These are phyloP conservation scores for Chascanopsetta lugubris DNA, from an alignment of 2,113 vertebrate species.

Conservation along the genomic window DNA sequence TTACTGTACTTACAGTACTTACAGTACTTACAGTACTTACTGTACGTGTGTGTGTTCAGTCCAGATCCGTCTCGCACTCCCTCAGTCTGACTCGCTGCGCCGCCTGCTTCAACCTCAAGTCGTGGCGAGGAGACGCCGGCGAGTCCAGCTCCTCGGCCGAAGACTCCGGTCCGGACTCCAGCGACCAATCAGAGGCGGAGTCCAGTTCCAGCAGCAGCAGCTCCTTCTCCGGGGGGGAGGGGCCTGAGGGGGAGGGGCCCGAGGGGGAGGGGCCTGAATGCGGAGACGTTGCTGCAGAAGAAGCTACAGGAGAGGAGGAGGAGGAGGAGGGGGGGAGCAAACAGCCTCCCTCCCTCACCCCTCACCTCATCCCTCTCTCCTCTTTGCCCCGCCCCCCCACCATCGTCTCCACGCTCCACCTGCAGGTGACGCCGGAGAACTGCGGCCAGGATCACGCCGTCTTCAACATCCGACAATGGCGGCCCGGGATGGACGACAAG, in stretches of 20 bases:
- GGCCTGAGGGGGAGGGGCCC: not conserved
- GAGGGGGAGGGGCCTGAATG: not conserved
- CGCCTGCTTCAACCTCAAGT: conserved; percentile 55
- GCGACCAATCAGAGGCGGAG: not conserved
- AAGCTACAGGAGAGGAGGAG: not conserved
- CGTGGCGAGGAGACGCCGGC: fast-evolving
- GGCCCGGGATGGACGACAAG: not conserved
- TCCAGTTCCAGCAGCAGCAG: conserved; percentile 35
- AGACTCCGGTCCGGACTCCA: conserved; percentile 27
- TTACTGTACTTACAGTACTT: too few relatives aligned
- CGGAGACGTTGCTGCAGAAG: not conserved
- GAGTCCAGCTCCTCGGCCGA: conserved; percentile 45
- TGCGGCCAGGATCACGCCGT: not conserved
- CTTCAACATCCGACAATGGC: not conserved
- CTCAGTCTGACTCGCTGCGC: conserved; percentile 42
- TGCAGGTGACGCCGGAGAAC: conserved; percentile 22
- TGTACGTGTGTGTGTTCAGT: conserved; percentile 6
- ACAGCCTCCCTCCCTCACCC: not conserved
- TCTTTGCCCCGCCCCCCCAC: not conserved
- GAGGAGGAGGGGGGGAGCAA: not conserved
- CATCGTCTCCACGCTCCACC: conserved; percentile 41
- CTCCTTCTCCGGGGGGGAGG: not conserved
- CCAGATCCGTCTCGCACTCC: not conserved
- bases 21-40: too few relatives aligned
- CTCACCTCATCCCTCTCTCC: conserved; percentile 4